Percentiles rank a stretch among this genome's conserved stretches.
Conservation (phyloP, 2,888 invertebrate species). For the Panopea generosa region DNA sequence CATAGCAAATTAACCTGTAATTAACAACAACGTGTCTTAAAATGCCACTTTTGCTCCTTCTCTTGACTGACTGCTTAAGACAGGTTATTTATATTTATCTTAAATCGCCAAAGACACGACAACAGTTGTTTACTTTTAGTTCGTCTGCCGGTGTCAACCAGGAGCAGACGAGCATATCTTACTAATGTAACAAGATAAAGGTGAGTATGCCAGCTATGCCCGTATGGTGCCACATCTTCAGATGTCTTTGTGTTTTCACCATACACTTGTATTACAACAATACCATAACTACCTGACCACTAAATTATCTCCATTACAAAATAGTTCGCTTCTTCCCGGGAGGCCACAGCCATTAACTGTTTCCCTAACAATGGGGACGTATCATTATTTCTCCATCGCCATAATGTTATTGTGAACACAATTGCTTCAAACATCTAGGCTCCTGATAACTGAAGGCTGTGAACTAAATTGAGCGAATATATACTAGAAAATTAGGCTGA, state of each 20-base stretch:
- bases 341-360: constrained; percentile 10
- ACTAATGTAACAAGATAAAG: too few species aligned
- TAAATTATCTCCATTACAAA: constrained; percentile 52
- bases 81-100: too few species aligned
- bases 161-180: too few species aligned
- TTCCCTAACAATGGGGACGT: constrained; percentile 26
- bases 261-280: constrained; percentile 13
- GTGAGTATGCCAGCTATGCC: neutral
- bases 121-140: too few species aligned
- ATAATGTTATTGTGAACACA: constrained; percentile 29
- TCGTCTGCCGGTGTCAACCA: too few species aligned
- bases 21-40: too few species aligned
- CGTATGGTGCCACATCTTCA: neutral
- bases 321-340: constrained; percentile 23
- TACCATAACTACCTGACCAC: constrained; percentile 19
- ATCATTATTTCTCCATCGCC: constrained; percentile 22
- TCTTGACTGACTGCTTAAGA: too few species aligned
- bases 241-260: neutral
- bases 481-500: constrained; percentile 5
- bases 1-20: too few species aligned
- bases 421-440: constrained; percentile 2
- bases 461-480: constrained; percentile 4
- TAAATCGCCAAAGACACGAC: too few species aligned
- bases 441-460: neutral
- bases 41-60: too few species aligned